Evolutionary conservation across 2,888 invertebrate species (phyloP).

Genomic region (Cryptus viduatorius): DNA sequence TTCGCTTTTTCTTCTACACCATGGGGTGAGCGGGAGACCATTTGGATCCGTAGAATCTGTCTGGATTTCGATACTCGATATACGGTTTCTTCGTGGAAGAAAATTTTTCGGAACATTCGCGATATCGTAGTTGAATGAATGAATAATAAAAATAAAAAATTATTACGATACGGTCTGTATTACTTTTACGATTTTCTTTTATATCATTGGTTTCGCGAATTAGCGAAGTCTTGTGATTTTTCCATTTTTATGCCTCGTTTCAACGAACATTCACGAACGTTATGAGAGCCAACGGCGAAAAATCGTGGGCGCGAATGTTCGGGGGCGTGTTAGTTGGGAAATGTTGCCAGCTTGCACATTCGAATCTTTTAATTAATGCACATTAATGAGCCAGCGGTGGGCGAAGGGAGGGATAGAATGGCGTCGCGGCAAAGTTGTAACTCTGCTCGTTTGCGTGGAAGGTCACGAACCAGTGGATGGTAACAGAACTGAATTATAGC

Average conservation of each 20-base stretch:
- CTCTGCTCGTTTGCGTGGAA: constrained; percentile 31
- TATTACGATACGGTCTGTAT: not conserved
- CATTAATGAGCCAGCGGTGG: not conserved
- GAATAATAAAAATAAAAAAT: not conserved
- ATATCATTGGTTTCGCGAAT: not conserved
- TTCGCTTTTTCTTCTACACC: constrained; percentile 17
- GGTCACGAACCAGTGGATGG: constrained; percentile 40
- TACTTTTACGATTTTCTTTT: not conserved
- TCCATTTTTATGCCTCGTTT: constrained; percentile 9
- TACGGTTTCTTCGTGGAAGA: not conserved
- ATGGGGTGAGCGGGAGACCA: not conserved
- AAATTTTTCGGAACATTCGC: not conserved
- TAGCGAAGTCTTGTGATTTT: not conserved
- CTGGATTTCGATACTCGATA: not conserved
- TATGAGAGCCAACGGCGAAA: not conserved
- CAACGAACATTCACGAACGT: not conserved
- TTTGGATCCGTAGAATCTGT: constrained; percentile 24
- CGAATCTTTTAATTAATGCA: constrained; percentile 50
- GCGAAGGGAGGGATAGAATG: not conserved
- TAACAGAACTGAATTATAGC: constrained; percentile 42
- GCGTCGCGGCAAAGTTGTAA: constrained; percentile 19
- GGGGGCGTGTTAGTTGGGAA: not conserved
- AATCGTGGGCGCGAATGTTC: constrained; percentile 1
- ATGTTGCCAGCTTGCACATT: constrained; percentile 12
- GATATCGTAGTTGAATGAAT: not conserved